Conservation (phyloP, 2,113 vertebrate genomes). For the Prionailurus viverrinus region DNA sequence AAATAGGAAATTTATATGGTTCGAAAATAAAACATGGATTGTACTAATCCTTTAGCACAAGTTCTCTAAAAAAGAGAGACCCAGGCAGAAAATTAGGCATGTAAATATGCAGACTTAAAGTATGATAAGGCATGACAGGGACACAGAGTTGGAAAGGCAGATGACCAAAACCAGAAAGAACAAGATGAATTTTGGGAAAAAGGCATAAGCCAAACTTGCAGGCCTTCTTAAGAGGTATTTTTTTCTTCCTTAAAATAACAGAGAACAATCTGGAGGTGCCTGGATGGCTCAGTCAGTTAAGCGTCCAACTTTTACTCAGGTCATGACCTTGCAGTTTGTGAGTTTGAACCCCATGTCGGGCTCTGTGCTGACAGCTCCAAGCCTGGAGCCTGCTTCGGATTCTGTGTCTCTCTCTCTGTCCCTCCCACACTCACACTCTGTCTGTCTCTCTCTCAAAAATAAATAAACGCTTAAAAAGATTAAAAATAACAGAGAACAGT, state of each 20-base stretch:
- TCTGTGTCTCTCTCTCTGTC: too few relatives aligned
- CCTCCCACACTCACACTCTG: too few relatives aligned
- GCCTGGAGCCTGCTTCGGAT: too few relatives aligned
- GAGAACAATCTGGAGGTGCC: neutral
- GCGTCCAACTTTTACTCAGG: too few relatives aligned
- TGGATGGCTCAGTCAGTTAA: too few relatives aligned
- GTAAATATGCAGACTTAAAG: neutral
- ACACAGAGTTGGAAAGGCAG: neutral
- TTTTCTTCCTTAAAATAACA: neutral
- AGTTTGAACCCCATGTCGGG: too few relatives aligned
- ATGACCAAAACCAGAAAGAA: neutral
- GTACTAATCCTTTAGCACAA: neutral
- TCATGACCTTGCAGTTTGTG: too few relatives aligned
- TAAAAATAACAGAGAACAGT: neutral
- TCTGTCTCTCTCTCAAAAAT: too few relatives aligned
- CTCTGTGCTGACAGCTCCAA: too few relatives aligned
- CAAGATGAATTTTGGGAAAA: neutral
- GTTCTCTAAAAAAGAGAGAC: neutral
- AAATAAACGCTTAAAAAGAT: too few relatives aligned
- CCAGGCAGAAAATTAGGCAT: neutral
- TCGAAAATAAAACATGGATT: neutral
- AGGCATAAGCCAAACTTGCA: neutral
- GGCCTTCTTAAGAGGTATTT: neutral
- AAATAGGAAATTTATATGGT: neutral
- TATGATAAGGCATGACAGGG: neutral